These are phyloP conservation scores for Petroica traversi DNA, from an alignment of 2,113 vertebrate species.

Conservation along the genomic window DNA sequence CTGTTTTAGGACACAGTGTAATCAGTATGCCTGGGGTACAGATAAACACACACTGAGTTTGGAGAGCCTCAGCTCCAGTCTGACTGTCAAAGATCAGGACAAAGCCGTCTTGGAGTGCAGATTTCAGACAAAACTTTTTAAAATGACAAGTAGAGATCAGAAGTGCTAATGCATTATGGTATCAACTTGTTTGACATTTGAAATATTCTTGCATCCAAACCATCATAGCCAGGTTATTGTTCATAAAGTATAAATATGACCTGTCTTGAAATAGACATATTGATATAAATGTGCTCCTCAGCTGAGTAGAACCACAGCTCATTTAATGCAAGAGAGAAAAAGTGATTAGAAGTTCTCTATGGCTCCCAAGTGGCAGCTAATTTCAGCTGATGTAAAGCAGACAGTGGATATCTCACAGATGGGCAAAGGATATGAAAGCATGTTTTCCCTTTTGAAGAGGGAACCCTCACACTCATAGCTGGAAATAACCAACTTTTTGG, in stretches of 20 bases:
- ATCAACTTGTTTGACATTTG: neutral
- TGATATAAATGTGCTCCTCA: neutral
- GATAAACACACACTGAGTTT: neutral
- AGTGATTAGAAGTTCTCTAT: neutral
- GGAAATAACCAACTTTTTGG: neutral
- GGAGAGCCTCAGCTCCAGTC: neutral
- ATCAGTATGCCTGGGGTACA: neutral
- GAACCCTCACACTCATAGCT: neutral
- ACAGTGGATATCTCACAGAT: neutral
- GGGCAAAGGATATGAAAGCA: neutral
- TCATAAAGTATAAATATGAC: neutral
- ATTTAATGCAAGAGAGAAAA: neutral
- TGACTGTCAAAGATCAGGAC: neutral
- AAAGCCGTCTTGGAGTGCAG: neutral
- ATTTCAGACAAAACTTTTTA: neutral
- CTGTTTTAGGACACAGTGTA: neutral
- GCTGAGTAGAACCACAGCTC: neutral
- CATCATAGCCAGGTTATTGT: neutral
- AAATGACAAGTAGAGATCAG: neutral
- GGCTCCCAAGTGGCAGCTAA: neutral
- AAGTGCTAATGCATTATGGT: neutral
- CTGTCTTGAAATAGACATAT: neutral
- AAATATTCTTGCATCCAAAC: neutral
- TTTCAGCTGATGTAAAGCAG: neutral
- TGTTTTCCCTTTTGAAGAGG: neutral